Percentiles rank a stretch among this genome's conserved stretches.
These are phyloP conservation scores for Hermodice carunculata DNA, from an alignment of 2,888 invertebrate species.

Conservation along the genomic window DNA sequence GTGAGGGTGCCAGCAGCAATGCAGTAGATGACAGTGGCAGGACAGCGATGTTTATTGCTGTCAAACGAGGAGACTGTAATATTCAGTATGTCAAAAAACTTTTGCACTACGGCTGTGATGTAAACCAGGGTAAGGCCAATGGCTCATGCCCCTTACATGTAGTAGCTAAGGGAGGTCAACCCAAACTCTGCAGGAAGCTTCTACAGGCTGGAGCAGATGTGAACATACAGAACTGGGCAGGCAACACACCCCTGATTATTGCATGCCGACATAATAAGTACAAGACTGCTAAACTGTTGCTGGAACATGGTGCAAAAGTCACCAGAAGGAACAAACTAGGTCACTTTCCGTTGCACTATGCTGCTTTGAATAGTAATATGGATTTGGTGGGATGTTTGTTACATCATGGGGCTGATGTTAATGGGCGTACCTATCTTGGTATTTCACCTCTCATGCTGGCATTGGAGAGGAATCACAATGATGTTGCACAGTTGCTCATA, in stretches of 20 bases:
- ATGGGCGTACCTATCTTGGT: slow-evolving; percentile 27
- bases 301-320: slow-evolving; percentile 9
- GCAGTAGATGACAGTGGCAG: too few species aligned
- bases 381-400: slow-evolving; percentile 12
- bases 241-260: slow-evolving; percentile 11
- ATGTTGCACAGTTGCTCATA: slow-evolving; percentile 13
- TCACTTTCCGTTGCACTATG: slow-evolving; percentile 28
- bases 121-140: slow-evolving; percentile 9
- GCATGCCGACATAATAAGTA: slow-evolving; percentile 20
- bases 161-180: slow-evolving; percentile 1
- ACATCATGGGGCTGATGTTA: slow-evolving; percentile 7
- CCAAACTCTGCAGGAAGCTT: background rate
- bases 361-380: slow-evolving; percentile 20
- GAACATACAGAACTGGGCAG: slow-evolving; percentile 11
- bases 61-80: too few species aligned
- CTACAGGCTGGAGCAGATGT: background rate
- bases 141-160: slow-evolving; percentile 9
- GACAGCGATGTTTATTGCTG: too few species aligned
- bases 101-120: background rate
- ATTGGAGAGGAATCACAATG: slow-evolving; percentile 22
- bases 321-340: slow-evolving; percentile 23
- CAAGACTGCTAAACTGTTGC: slow-evolving; percentile 1
- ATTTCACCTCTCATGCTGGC: slow-evolving; percentile 26
- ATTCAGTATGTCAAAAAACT: too few species aligned
- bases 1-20: too few species aligned